Percentiles rank a stretch among this genome's conserved stretches.
These are phyloP conservation scores for Meloidogyne hapla DNA, from an alignment of 1,140 invertebrate genomes.

Conservation along the genomic window DNA sequence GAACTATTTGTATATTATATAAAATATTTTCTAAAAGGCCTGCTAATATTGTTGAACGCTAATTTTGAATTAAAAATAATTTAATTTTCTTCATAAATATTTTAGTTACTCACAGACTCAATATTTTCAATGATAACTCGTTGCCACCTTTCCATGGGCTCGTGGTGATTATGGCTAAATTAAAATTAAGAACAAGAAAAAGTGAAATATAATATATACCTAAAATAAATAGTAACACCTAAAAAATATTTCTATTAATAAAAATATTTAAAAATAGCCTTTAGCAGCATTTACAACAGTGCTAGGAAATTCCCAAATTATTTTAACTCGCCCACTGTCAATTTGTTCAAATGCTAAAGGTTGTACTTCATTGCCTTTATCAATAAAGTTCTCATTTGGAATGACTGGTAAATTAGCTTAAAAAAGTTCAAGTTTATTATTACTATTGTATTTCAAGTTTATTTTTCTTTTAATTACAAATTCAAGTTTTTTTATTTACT, in stretches of 20 bases:
- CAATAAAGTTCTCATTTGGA: slow-evolving; percentile 16
- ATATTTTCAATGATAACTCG: slow-evolving; percentile 38
- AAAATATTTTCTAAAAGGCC: slow-evolving; percentile 40
- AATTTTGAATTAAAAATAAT: slow-evolving; percentile 5
- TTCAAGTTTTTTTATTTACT: too few species aligned
- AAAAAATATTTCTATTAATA: neutral
- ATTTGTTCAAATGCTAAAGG: slow-evolving; percentile 51
- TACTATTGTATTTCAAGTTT: too few species aligned
- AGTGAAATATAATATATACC: neutral
- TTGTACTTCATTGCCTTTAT: slow-evolving; percentile 32
- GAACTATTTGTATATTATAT: slow-evolving; percentile 53
- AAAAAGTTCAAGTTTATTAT: neutral
- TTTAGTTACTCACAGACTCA: slow-evolving; percentile 31
- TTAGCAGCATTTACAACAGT: slow-evolving; percentile 26
- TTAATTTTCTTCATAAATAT: too few species aligned
- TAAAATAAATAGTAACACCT: slow-evolving; percentile 23
- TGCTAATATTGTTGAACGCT: slow-evolving; percentile 48
- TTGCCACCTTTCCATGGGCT: slow-evolving; percentile 47
- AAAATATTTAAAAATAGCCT: neutral
- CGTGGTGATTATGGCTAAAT: slow-evolving; percentile 45
- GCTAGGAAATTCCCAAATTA: slow-evolving; percentile 51
- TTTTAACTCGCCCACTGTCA: slow-evolving; percentile 43
- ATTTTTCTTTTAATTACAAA: too few species aligned
- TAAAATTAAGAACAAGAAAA: slow-evolving; percentile 29
- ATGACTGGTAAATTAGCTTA: slow-evolving; percentile 25